Evolutionary conservation across 2,113 vertebrate species (phyloP).

Genomic region (Siniperca knerii): DNA sequence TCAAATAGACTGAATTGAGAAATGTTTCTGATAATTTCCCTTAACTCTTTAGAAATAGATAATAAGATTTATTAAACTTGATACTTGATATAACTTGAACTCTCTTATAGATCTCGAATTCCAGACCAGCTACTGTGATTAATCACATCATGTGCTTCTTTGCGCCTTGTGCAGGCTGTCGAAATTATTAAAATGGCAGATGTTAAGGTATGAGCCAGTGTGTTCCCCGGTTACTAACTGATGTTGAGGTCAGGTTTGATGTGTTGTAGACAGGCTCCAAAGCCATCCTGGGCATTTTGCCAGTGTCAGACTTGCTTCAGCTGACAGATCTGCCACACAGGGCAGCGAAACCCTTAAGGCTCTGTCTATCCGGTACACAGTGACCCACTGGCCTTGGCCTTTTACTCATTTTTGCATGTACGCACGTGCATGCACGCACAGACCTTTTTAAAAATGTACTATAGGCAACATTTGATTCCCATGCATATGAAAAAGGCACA

Average conservation of each 20-base stretch:
- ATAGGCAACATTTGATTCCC: not conserved
- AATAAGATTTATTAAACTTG: not conserved
- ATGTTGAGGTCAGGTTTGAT: conserved; percentile 48
- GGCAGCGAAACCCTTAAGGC: conserved; percentile 44
- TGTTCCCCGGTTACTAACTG: conserved; percentile 8
- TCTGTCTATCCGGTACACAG: conserved; percentile 28
- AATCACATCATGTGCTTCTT: conserved; percentile 12
- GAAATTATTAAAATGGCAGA: conserved; percentile 30
- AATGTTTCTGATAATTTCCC: not conserved
- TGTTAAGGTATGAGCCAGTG: conserved; percentile 20
- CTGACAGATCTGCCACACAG: conserved; percentile 53
- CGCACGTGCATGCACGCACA: not conserved
- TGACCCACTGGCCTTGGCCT: conserved; percentile 45
- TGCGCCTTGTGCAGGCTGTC: conserved; percentile 2
- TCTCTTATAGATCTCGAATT: not conserved
- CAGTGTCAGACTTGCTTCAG: conserved; percentile 36
- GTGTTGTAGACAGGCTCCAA: conserved; percentile 46
- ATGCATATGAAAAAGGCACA: not conserved
- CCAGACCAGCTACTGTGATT: not conserved
- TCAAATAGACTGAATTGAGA: conserved; percentile 25
- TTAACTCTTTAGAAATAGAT: conserved; percentile 9
- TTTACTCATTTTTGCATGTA: conserved; percentile 21
- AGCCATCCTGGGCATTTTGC: conserved; percentile 46
- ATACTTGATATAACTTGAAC: not conserved
- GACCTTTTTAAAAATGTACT: not conserved